A percentile compares a stretch with the other conserved stretches of the same genome.
These are phyloP conservation scores for Orthonyx spaldingii DNA, from an alignment of 2,113 vertebrate species.

Conservation along the genomic window DNA sequence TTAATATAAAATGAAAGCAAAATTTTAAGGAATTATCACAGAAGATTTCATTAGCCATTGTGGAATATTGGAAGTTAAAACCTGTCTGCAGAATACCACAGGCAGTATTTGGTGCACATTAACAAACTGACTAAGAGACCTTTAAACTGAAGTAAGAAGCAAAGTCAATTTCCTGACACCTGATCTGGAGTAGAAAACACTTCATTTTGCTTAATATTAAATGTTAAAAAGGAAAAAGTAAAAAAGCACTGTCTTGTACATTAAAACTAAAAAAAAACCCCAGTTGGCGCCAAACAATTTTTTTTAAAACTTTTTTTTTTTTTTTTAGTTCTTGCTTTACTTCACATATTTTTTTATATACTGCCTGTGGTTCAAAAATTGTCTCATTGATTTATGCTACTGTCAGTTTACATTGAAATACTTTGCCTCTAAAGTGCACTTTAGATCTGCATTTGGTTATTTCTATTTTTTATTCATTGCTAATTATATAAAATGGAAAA, in stretches of 20 bases:
- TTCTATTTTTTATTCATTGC: neutral
- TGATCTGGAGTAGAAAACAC: neutral
- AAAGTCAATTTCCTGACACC: neutral
- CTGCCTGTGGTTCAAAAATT: neutral
- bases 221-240: neutral
- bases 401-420: neutral
- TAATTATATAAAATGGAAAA: neutral
- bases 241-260: neutral
- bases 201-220: neutral
- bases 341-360: neutral
- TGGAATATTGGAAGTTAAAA: neutral
- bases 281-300: neutral
- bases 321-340: neutral
- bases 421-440: neutral
- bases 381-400: neutral
- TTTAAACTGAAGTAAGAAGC: neutral
- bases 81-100: neutral
- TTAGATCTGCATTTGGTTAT: neutral
- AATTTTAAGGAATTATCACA: neutral
- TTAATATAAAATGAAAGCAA: neutral
- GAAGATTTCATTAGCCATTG: neutral
- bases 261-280: neutral
- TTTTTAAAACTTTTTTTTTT: neutral
- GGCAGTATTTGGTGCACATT: neutral
- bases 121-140: neutral